phyloP scores from a whole-genome alignment of 2,113 vertebrate species.

The Rhynchomys soricoides region DNA sequence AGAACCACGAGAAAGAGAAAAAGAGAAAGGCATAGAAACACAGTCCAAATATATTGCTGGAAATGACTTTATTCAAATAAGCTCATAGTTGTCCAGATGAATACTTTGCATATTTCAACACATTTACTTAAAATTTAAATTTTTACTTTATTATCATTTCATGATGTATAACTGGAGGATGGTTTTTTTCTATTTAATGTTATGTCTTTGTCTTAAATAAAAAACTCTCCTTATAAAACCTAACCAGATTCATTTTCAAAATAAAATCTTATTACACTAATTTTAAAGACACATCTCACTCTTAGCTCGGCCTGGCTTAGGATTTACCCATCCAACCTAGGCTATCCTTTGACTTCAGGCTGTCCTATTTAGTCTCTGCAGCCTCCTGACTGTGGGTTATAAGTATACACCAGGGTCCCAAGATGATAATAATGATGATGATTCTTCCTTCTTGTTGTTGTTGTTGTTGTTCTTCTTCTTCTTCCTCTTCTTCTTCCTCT shows the following conservation, averaged over 20 bases:
- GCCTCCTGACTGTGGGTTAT: not conserved
- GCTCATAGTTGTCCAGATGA: slow-evolving; percentile 32
- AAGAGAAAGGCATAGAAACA: not conserved
- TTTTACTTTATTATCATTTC: slow-evolving; percentile 52
- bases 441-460: no score
- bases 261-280: slow-evolving; percentile 2
- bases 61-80: slow-evolving; percentile 65
- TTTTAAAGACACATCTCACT: not conserved
- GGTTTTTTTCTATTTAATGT: slow-evolving; percentile 15
- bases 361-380: no score
- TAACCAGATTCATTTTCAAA: slow-evolving; percentile 8
- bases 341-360: not conserved
- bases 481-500: no score
- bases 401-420: no score
- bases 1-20: not conserved
- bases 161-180: slow-evolving; percentile 24
- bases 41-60: slow-evolving; percentile 39
- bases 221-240: slow-evolving; percentile 24
- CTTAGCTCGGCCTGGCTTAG: not conserved
- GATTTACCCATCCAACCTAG: not conserved
- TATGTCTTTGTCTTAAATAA: slow-evolving; percentile 56
- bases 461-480: no score
- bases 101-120: slow-evolving; percentile 59
- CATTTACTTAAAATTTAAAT: slow-evolving; percentile 36
- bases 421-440: no score